Conservation (phyloP, 2,797 vertebrate genomes). For the Lagorchestes hirsutus region DNA sequence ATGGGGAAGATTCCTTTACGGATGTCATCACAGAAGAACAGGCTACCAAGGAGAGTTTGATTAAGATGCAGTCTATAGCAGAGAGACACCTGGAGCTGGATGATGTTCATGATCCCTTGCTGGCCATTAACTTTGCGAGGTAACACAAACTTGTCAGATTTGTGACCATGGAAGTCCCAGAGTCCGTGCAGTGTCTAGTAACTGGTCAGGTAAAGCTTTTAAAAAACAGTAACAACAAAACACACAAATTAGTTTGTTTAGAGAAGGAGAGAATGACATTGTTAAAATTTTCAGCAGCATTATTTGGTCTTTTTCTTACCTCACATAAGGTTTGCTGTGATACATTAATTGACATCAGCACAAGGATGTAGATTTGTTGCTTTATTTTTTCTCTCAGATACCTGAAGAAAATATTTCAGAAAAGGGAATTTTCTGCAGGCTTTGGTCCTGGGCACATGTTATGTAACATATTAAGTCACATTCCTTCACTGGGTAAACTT, state of each 20-base stretch:
- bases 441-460: background rate
- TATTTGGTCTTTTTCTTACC: background rate
- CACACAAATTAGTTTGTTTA: background rate
- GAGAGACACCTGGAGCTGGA: constrained; percentile 93
- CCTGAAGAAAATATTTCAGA: background rate
- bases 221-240: constrained; percentile 11
- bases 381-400: background rate
- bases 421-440: background rate
- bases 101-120: constrained; percentile 93
- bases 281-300: background rate
- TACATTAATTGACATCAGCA: background rate
- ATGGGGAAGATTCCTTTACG: constrained; percentile 88
- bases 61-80: constrained; percentile 96
- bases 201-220: constrained; percentile 9
- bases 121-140: constrained; percentile 98
- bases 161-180: background rate
- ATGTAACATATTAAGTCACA: background rate
- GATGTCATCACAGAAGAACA: constrained; percentile 90
- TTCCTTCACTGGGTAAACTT: background rate
- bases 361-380: background rate
- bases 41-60: constrained; percentile 92
- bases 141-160: constrained; percentile 72
- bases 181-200: background rate
- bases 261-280: background rate
- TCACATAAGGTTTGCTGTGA: background rate